These are phyloP conservation scores for Pavo muticus DNA, from an alignment of 2,113 vertebrate genomes.

Conservation along the genomic window DNA sequence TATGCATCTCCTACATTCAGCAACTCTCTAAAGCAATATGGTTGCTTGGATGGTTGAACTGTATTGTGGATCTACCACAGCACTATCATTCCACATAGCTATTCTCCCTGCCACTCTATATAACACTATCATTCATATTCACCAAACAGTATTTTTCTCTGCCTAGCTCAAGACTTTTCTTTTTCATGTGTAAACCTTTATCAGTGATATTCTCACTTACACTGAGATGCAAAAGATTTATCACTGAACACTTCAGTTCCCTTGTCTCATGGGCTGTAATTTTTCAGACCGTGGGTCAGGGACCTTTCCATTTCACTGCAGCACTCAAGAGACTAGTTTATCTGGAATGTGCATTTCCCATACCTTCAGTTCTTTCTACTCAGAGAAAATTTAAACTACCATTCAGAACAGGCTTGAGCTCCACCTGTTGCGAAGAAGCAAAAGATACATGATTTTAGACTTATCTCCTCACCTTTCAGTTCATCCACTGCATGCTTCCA, in stretches of 20 bases:
- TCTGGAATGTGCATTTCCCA: background rate
- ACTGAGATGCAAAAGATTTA: constrained; percentile 54
- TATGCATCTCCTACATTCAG: background rate
- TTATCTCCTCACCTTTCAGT: background rate
- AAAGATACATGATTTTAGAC: background rate
- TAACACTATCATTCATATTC: background rate
- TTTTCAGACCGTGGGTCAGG: constrained; percentile 44
- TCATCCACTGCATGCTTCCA: background rate
- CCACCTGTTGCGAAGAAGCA: background rate
- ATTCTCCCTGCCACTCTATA: background rate
- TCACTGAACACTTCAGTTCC: background rate
- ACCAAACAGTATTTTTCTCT: background rate
- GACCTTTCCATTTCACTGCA: constrained; percentile 39
- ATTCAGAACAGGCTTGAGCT: background rate
- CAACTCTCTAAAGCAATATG: background rate
- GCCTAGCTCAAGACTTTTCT: background rate
- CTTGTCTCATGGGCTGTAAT: background rate
- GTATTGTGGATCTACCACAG: background rate
- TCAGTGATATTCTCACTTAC: background rate
- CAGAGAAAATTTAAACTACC: constrained; percentile 2
- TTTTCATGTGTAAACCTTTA: constrained; percentile 20
- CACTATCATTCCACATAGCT: background rate
- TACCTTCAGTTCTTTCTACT: constrained; percentile 24
- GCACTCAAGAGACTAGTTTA: constrained; percentile 30
- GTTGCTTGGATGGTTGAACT: background rate